These are phyloP conservation scores for Stegostoma tigrinum DNA, from an alignment of 2,113 vertebrate genomes.

Conservation along the genomic window DNA sequence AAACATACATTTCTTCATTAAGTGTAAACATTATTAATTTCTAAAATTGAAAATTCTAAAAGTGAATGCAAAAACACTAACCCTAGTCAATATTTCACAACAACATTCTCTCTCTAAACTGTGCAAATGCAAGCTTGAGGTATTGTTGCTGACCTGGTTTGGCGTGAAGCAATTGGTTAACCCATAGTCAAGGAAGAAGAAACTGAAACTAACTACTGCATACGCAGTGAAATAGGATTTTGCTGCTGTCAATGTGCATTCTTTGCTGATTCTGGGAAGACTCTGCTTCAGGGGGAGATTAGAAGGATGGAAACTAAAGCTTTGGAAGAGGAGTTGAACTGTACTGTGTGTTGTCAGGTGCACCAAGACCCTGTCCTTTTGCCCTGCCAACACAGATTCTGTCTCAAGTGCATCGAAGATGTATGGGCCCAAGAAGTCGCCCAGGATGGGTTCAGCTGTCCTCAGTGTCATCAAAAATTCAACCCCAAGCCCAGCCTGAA, in stretches of 20 bases:
- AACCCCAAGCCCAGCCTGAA: background rate
- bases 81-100: background rate
- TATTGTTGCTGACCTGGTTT: background rate
- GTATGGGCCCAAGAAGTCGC: background rate
- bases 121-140: background rate
- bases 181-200: background rate
- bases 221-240: background rate
- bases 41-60: background rate
- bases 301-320: background rate
- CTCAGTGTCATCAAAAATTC: background rate
- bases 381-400: conserved; percentile 19
- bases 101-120: background rate
- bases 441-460: background rate
- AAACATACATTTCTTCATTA: background rate
- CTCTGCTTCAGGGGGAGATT: background rate
- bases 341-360: background rate
- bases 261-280: background rate
- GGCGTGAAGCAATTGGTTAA: background rate
- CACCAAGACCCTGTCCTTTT: background rate
- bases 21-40: background rate
- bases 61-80: background rate
- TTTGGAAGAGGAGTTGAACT: background rate
- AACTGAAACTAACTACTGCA: background rate
- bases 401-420: background rate
- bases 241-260: background rate